Percentiles rank a stretch among this genome's conserved stretches.
Conservation (phyloP, 1,140 invertebrate species). For the Antheraea pernyi region DNA sequence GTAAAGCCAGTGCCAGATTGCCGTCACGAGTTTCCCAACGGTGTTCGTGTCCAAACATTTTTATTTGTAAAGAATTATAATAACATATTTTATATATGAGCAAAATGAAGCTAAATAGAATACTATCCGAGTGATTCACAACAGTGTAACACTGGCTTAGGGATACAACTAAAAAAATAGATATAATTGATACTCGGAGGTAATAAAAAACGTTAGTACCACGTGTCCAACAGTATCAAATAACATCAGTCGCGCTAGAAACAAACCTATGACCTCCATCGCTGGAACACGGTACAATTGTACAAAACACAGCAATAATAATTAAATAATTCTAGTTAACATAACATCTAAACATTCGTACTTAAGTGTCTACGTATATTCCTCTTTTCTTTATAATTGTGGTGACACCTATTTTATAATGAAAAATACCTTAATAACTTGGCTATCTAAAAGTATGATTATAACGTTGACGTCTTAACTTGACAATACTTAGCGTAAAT, state of each 20-base stretch:
- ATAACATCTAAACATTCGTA: not conserved
- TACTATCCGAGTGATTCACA: conserved; percentile 11
- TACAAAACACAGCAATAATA: conserved; percentile 55
- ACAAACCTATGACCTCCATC: conserved; percentile 35
- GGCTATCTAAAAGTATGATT: not conserved
- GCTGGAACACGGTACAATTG: conserved; percentile 31
- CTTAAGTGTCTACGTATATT: not conserved
- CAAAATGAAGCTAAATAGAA: conserved; percentile 7
- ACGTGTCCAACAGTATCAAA: conserved; percentile 67
- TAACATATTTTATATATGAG: conserved; percentile 7
- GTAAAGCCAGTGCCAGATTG: conserved; percentile 55
- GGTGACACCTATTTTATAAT: not conserved
- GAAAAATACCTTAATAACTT: not conserved
- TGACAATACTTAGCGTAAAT: not conserved
- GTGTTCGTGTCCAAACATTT: no score
- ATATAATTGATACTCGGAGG: conserved; percentile 78
- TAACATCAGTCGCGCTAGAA: conserved; percentile 65
- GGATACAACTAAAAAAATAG: conserved; percentile 61
- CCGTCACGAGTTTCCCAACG: conserved; percentile 21
- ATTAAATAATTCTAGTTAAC: conserved; percentile 1
- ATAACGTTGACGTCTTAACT: not conserved
- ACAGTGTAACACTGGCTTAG: conserved; percentile 50
- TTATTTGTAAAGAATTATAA: not conserved
- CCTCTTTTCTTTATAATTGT: not conserved
- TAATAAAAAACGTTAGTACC: conserved; percentile 71